These are phyloP conservation scores for Cyclargus thomasi DNA, from an alignment of 1,140 invertebrate species.

Conservation along the genomic window DNA sequence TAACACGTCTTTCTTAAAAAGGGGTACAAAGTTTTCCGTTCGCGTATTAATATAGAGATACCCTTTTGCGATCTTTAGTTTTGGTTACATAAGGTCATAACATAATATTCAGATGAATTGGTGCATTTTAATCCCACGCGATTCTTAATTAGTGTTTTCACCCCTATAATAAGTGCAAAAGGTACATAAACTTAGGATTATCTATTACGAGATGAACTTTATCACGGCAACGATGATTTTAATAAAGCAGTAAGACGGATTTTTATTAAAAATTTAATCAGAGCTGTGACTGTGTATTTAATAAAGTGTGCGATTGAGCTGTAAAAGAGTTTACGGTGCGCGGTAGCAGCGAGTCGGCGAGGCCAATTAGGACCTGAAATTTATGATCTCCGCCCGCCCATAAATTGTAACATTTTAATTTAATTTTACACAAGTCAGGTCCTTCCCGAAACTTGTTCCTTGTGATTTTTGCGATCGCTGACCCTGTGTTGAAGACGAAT, in stretches of 20 bases:
- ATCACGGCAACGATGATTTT: not conserved
- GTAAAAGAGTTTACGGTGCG: conserved; percentile 38
- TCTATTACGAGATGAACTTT: not conserved
- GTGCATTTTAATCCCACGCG: too few relatives aligned
- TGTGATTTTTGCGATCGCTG: conserved; percentile 19
- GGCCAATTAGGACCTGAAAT: conserved; percentile 49
- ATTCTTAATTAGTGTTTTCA: not conserved
- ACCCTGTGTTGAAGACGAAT: conserved; percentile 10
- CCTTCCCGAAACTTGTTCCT: conserved; percentile 28
- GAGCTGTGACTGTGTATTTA: conserved; percentile 27
- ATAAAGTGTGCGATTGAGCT: conserved; percentile 34
- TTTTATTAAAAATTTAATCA: conserved; percentile 23
- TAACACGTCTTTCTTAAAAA: too few relatives aligned
- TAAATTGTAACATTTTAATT: conserved; percentile 62
- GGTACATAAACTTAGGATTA: not conserved
- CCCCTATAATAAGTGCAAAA: not conserved
- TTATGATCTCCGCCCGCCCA: conserved; percentile 41
- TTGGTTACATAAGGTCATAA: too few relatives aligned
- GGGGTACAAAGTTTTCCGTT: too few relatives aligned
- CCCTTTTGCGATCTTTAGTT: too few relatives aligned
- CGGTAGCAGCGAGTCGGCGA: conserved; percentile 34
- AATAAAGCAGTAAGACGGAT: conserved; percentile 7
- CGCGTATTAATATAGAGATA: too few relatives aligned
- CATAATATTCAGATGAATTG: too few relatives aligned
- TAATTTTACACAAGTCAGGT: conserved; percentile 38